Evolutionary conservation across 2,113 vertebrate genomes (phyloP).

Genomic region (Anarrhichthys ocellatus): DNA sequence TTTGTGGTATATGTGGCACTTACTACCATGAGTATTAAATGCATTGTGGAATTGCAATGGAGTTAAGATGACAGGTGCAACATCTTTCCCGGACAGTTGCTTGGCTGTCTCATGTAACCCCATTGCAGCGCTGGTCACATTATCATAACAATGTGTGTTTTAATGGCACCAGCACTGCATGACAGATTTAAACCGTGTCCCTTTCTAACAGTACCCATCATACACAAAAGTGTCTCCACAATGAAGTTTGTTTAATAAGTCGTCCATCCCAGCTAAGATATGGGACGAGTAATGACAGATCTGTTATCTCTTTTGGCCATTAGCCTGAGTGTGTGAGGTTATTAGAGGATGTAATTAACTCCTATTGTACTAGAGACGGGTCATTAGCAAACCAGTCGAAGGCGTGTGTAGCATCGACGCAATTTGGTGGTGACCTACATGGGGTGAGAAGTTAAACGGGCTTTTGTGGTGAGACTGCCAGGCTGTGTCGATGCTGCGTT

Average conservation of each 20-base stretch:
- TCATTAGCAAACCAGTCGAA: conserved; percentile 51
- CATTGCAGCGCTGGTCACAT: not conserved
- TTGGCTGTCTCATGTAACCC: not conserved
- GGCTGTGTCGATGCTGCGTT: not conserved
- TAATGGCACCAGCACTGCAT: not conserved
- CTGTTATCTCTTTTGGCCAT: conserved; percentile 73
- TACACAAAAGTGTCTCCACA: conserved; percentile 25
- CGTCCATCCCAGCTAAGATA: conserved; percentile 51
- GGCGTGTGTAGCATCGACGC: conserved; percentile 34
- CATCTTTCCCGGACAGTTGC: not conserved
- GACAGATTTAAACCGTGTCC: conserved; percentile 15
- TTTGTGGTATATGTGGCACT: not conserved
- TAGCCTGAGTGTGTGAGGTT: conserved; percentile 70
- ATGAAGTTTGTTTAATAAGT: conserved; percentile 55
- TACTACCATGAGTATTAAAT: not conserved
- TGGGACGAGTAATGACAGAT: conserved; percentile 73
- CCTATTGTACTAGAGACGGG: conserved; percentile 61
- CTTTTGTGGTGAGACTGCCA: not conserved
- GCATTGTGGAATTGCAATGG: not conserved
- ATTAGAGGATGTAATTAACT: conserved; percentile 78
- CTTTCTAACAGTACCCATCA: not conserved
- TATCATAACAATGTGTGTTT: conserved; percentile 5
- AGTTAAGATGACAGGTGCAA: not conserved
- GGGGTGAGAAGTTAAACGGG: conserved; percentile 17
- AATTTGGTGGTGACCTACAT: conserved; percentile 61